Evolutionary conservation across 2,113 vertebrate species (phyloP).

Genomic region (Perognathus longimembris): DNA sequence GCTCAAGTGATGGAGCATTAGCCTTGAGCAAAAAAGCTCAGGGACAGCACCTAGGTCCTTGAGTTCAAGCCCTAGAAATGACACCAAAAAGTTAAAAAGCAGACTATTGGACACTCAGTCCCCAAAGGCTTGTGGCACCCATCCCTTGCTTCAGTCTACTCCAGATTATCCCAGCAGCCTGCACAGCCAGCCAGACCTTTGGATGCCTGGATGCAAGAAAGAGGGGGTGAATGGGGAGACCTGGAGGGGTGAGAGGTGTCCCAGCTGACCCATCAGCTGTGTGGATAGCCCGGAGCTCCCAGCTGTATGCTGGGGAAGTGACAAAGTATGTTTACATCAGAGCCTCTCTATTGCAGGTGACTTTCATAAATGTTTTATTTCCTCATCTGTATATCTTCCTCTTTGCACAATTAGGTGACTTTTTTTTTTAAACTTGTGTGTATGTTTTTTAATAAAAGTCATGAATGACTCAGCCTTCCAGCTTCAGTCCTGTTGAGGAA

Average conservation of each 20-base stretch:
- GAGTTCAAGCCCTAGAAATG: too few species aligned
- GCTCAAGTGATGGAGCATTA: too few species aligned
- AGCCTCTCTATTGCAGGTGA: not conserved
- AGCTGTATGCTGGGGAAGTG: not conserved
- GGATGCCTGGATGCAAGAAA: slow-evolving; percentile 34
- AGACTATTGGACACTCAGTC: not conserved
- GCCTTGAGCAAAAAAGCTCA: too few species aligned
- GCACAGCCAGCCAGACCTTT: not conserved
- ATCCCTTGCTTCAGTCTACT: not conserved
- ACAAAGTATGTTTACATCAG: not conserved
- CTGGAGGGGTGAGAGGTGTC: not conserved
- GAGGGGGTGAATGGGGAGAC: not conserved
- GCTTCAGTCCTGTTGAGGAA: not conserved
- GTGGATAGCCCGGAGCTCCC: not conserved
- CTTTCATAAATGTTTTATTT: slow-evolving; percentile 53
- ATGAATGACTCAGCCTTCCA: not conserved
- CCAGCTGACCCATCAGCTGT: not conserved
- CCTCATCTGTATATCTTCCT: slow-evolving; percentile 52
- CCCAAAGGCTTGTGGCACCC: slow-evolving; percentile 3
- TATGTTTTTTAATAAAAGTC: slow-evolving; percentile 54
- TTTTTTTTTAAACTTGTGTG: not conserved
- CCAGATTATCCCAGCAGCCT: not conserved
- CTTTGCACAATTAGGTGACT: not conserved
- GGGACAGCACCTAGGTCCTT: too few species aligned
- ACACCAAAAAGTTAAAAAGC: too few species aligned